Evolutionary conservation across 2,797 vertebrate genomes (phyloP), one percentile per base, ranked within the genome.

Genomic region (Amphiprion clarkii): DNA sequence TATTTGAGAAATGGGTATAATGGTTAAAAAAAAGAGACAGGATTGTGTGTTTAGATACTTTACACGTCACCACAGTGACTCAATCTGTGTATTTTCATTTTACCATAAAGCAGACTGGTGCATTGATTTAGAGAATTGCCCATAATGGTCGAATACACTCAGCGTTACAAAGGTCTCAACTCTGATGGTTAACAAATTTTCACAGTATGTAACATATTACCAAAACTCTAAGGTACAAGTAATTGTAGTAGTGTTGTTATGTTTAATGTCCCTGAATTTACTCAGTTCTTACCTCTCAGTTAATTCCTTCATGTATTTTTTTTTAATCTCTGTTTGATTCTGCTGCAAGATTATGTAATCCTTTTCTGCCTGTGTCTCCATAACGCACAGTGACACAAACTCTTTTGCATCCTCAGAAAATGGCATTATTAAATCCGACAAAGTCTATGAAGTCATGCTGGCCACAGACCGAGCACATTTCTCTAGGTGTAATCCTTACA

Each of bases 391-490:
- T 86, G 82, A 90, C 84, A 75, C 62, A 31, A 25, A 17, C 57
- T 86, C 59, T 88, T 33, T 81, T 89, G 74, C 53, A 8, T 78
- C 78, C 79, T 49, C 92, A 99, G 98, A 98, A 96, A 99, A 99
- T 97, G 97, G 97, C 89, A 99, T 99, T 84, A 98, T 99, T 89
- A 99, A 99, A 86, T 97, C 97, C 27, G 98, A 99, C 84, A 97
- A 96, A 89, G 98, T 99, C 67, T 99, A 97, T 84, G 97, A 99
- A 95, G 98, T 99, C 87, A 98, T 99, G 98, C 90, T 99, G 93
- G 94, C 95, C 82, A 99, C 98, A 80, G 98, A 99, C 91, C 96
- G 98, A 68, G 95, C 94, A 59, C 96, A 99, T 77, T 99, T 97
- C 94, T 98, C 97, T 83, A 97, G 96, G 89, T 97, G 96, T 93